Evolutionary conservation across 1,140 invertebrate species (phyloP).

Genomic region (Periplaneta americana): DNA sequence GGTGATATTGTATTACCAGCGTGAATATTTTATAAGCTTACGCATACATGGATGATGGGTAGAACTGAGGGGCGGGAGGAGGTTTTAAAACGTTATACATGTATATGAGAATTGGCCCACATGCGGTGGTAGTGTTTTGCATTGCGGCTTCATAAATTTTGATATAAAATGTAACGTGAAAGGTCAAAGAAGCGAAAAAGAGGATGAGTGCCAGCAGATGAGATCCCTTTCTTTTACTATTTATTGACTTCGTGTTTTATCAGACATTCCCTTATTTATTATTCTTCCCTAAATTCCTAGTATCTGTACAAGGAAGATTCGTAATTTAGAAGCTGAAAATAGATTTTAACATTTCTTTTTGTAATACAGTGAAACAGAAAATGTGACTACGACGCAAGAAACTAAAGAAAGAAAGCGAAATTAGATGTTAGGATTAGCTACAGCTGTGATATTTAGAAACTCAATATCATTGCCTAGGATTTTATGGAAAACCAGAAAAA

Average conservation of each 20-base stretch:
- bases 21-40: constrained; percentile 28
- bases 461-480: no score
- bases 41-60: constrained; percentile 1
- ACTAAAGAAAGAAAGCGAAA: no score
- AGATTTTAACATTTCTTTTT: no score
- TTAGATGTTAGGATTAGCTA: no score
- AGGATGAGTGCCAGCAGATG: background rate
- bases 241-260: background rate
- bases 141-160: background rate
- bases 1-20: constrained; percentile 28
- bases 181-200: background rate
- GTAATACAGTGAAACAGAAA: no score
- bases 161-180: background rate
- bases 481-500: no score
- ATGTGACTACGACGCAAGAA: no score
- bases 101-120: background rate
- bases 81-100: constrained; percentile 9
- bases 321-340: no score
- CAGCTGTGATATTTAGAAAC: no score
- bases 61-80: background rate
- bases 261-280: no score
- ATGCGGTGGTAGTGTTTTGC: background rate
- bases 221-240: background rate
- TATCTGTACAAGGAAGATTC: no score
- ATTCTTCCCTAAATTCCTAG: no score